Percentiles rank a stretch among this genome's conserved stretches.
phyloP scores from a whole-genome alignment of 2,113 vertebrate genomes.

The Coregonus clupeaformis region DNA sequence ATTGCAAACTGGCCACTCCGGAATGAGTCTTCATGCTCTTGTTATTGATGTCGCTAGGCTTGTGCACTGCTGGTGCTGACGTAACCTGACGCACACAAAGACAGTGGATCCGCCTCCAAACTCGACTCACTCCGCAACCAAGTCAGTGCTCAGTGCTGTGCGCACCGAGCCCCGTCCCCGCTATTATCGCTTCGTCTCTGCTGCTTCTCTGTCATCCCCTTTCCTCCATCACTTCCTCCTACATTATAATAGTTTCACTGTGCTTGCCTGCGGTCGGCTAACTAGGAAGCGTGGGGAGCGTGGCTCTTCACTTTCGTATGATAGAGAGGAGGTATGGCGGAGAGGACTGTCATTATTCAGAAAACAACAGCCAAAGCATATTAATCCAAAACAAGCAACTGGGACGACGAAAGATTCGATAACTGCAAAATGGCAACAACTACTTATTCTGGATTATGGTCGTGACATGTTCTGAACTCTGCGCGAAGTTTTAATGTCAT shows the following conservation, averaged over 20 bases:
- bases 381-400: slow-evolving; percentile 39
- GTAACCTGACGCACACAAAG: slow-evolving; percentile 43
- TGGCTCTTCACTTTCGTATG: slow-evolving; percentile 27
- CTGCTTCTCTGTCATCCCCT: slow-evolving; percentile 10
- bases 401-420: slow-evolving; percentile 20
- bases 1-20: not conserved
- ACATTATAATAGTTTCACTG: slow-evolving; percentile 20
- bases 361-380: slow-evolving; percentile 36
- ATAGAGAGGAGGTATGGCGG: slow-evolving; percentile 55
- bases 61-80: slow-evolving; percentile 43
- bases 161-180: not conserved
- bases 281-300: slow-evolving; percentile 42
- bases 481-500: slow-evolving; percentile 41
- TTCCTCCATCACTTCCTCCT: slow-evolving; percentile 48
- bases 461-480: slow-evolving; percentile 30
- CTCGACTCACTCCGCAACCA: slow-evolving; percentile 6
- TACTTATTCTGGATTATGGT: slow-evolving; percentile 17
- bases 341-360: slow-evolving; percentile 32
- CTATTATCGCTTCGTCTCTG: slow-evolving; percentile 5
- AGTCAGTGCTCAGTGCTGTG: slow-evolving; percentile 8
- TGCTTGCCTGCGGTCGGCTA: slow-evolving; percentile 14
- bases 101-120: slow-evolving; percentile 23
- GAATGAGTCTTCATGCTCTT: not conserved
- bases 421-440: slow-evolving; percentile 36
- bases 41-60: slow-evolving; percentile 36